Conservation (phyloP, 2,888 invertebrate genomes). For the Lathronympha strigana region DNA sequence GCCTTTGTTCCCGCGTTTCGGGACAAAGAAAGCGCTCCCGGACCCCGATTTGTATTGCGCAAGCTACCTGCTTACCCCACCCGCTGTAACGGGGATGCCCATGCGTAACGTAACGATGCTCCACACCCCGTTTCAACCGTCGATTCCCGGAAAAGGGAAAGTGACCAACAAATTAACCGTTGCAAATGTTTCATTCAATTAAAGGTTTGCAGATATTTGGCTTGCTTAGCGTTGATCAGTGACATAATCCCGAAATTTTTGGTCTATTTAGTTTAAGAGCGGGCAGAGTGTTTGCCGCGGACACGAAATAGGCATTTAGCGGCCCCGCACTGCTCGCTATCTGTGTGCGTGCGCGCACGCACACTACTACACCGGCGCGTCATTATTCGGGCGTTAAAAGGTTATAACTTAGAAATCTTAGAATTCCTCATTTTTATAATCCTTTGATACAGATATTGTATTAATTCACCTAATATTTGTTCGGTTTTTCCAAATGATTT, state of each 20-base stretch:
- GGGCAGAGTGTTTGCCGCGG: too few relatives aligned
- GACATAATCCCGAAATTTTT: conserved; percentile 1
- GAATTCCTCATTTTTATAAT: too few relatives aligned
- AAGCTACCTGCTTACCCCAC: conserved; percentile 41
- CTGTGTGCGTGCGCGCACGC: too few relatives aligned
- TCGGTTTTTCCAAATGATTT: too few relatives aligned
- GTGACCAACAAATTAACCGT: conserved; percentile 33
- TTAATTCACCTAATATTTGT: too few relatives aligned
- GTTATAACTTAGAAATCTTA: too few relatives aligned
- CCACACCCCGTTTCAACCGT: conserved; percentile 31
- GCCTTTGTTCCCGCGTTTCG: conserved; percentile 35
- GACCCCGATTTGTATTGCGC: conserved; percentile 36
- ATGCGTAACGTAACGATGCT: conserved; percentile 33
- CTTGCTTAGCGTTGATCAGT: conserved; percentile 19
- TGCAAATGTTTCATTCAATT: conserved; percentile 25
- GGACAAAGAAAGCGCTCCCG: conserved; percentile 40
- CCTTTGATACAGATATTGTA: too few relatives aligned
- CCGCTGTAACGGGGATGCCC: conserved; percentile 40
- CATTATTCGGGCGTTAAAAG: too few relatives aligned
- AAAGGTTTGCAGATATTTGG: conserved; percentile 26
- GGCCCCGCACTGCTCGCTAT: too few relatives aligned
- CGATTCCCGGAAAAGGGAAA: conserved; percentile 40
- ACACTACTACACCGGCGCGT: too few relatives aligned
- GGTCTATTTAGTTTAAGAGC: background rate
- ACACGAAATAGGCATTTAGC: too few relatives aligned